Evolutionary conservation across 1,140 invertebrate genomes (phyloP).

Genomic region (Heliothis virescens): DNA sequence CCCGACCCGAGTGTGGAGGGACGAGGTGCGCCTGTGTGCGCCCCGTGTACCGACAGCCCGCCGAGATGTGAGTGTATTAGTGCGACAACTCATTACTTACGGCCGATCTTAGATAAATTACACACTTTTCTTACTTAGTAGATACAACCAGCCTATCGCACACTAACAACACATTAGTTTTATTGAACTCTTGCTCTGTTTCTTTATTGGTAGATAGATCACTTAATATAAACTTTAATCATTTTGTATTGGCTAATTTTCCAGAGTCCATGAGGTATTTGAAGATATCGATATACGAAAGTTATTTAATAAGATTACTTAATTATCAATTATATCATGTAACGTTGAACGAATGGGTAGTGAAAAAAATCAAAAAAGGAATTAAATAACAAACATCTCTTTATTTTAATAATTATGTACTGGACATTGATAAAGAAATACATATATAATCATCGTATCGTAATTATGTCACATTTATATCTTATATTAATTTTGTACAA

Average conservation of each 20-base stretch:
- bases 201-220: conserved; percentile 29
- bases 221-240: background rate
- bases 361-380: conserved; percentile 59
- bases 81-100: conserved; percentile 69
- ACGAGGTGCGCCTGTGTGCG: conserved; percentile 21
- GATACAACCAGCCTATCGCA: conserved; percentile 29
- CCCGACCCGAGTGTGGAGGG: conserved; percentile 21
- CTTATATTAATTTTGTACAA: conserved; percentile 78
- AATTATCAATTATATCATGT: no score
- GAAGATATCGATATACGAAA: background rate
- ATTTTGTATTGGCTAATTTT: background rate
- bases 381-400: conserved; percentile 85
- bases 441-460: conserved; percentile 79
- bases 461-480: conserved; percentile 78
- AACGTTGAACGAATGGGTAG: no score
- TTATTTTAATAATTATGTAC: conserved; percentile 84
- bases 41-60: background rate
- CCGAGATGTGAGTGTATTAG: conserved; percentile 22
- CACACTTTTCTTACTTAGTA: conserved; percentile 52
- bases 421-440: conserved; percentile 84
- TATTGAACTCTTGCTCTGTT: conserved; percentile 40
- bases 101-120: conserved; percentile 67
- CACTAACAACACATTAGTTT: conserved; percentile 49
- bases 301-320: no score
- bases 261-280: background rate